Base-by-base conservation (phyloP, 2,888 invertebrate species). In the Parochlus steinenii region DNA sequence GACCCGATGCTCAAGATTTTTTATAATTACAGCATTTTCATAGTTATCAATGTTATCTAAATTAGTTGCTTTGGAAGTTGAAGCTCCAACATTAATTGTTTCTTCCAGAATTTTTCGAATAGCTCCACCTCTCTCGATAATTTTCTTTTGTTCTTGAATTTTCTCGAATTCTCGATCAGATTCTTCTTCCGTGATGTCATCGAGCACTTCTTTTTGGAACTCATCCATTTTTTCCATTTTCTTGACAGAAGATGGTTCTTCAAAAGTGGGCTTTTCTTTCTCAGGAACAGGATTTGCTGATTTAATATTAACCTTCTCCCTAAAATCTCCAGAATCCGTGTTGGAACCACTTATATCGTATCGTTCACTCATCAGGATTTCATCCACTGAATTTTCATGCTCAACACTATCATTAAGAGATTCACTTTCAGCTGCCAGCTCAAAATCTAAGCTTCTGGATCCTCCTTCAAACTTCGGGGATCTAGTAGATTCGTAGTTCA, bases 161-260 rank as follows among this genome's bases (percentile, higher is more conserved):
- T 33, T 25, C n/a, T 25, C 30, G 24, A 54, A 52, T 2, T 49
- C 43, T 1, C 50, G 48, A 39, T 58, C 58, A 37, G 57, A 56
- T 43, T 57, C 59, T 43, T 57, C 58, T 38, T 58, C 58, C 2
- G 59, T 56, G 6, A 58, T 58, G 40, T 59, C 58, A 35, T 59
- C 58, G 3, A 58, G 48, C 8, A 51, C 46, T 42, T 58, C 58
- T 41, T 56, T 58, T 31, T 46, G 47, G 20, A 52, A 54, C 20
- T 58, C 57, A 20, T 19, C 28, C 1, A 57, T 47, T 12, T 51
- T 50, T 43, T 59, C 59, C 59, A 58, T 58, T 41, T 48, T 52
- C 30, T 55, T 58, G 0, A 49, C 39, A 25, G 30, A 40, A 27
- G 34, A 33, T 19, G 11, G 27, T 28, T 39, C 39, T 31, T 37